Conservation (phyloP, 2,888 invertebrate species). For the Lepidocyrtinus sp. region DNA sequence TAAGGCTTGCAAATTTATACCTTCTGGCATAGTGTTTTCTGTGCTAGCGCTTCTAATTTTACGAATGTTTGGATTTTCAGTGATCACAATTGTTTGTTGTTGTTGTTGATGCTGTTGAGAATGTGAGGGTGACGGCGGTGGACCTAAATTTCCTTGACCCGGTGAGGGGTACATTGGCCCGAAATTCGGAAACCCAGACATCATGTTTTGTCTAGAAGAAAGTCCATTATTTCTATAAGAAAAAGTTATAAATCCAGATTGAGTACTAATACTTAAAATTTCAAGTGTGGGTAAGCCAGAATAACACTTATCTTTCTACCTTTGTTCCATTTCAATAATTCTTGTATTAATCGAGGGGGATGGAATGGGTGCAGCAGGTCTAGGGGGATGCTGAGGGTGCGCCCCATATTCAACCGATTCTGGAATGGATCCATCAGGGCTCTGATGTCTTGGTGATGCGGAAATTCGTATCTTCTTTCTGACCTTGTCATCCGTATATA, state of each 20-base stretch:
- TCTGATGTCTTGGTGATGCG: constrained; percentile 67
- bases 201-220: constrained; percentile 64
- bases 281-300: too few species aligned
- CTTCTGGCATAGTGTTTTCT: constrained; percentile 70
- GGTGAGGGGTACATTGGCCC: constrained; percentile 66
- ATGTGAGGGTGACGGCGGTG: constrained; percentile 75
- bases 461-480: constrained; percentile 69
- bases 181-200: constrained; percentile 68
- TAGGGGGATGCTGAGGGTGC: constrained; percentile 63
- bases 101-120: constrained; percentile 68
- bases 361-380: constrained; percentile 67
- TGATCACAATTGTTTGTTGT: constrained; percentile 70
- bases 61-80: constrained; percentile 70
- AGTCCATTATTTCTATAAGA: constrained; percentile 15
- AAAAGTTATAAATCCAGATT: too few species aligned
- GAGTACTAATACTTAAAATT: too few species aligned
- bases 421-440: constrained; percentile 69
- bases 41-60: constrained; percentile 70
- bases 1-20: constrained; percentile 37
- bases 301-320: constrained; percentile 52
- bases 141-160: constrained; percentile 72
- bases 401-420: constrained; percentile 68
- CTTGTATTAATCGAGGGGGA: constrained; percentile 69
- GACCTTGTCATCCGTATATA: constrained; percentile 67
- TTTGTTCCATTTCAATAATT: constrained; percentile 68